Conservation (phyloP, 2,797 vertebrate genomes). For the Micrastur ruficollis region DNA sequence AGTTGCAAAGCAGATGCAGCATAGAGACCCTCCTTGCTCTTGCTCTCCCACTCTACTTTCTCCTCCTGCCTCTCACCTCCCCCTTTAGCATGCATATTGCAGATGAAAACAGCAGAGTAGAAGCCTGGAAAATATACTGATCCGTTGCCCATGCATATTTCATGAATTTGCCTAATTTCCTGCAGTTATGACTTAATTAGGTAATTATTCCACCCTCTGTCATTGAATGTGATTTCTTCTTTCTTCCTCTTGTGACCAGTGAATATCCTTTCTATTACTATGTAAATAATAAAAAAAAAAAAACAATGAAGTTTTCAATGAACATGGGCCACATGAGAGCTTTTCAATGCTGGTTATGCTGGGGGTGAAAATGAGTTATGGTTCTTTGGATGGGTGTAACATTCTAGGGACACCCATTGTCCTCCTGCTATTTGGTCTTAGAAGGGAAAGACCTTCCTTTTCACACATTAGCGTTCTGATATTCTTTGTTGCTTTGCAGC, state of each 20-base stretch:
- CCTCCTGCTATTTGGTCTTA: not conserved
- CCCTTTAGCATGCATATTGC: not conserved
- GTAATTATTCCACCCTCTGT: constrained; percentile 31
- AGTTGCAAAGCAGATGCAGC: not conserved
- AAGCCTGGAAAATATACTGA: constrained; percentile 18
- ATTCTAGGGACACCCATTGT: not conserved
- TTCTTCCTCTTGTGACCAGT: not conserved
- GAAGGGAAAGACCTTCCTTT: not conserved
- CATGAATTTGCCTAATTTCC: constrained; percentile 33
- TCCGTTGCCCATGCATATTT: constrained; percentile 30
- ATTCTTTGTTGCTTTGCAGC: not conserved
- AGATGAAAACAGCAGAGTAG: constrained; percentile 13
- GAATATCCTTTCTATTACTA: not conserved
- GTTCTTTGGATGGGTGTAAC: not conserved
- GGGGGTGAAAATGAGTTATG: not conserved
- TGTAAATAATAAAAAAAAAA: constrained; percentile 6
- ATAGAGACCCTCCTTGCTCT: not conserved
- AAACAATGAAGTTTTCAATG: not conserved
- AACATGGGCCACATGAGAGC: not conserved
- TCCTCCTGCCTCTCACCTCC: not conserved
- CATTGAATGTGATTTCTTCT: not conserved
- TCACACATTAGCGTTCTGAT: not conserved
- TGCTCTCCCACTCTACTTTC: not conserved
- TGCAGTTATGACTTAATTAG: constrained; percentile 32
- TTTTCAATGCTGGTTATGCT: not conserved